These are phyloP conservation scores for Doris montereyensis DNA, from an alignment of 2,888 invertebrate species.

Conservation along the genomic window DNA sequence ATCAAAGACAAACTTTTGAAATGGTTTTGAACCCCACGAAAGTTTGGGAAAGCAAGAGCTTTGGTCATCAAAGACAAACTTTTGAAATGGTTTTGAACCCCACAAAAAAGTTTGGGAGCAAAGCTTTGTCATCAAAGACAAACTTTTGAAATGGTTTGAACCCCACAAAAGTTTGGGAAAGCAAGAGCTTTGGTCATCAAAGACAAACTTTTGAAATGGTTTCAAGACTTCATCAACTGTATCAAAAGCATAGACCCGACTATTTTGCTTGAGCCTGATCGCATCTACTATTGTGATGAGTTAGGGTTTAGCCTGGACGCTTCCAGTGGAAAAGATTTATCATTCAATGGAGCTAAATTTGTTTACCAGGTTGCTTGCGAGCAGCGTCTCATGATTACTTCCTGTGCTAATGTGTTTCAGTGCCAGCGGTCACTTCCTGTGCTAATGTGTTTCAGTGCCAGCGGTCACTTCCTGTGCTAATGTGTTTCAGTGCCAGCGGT, in stretches of 20 bases:
- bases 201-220: background rate
- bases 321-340: background rate
- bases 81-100: background rate
- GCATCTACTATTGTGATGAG: slow-evolving; percentile 18
- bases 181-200: background rate
- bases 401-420: no score
- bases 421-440: no score
- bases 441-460: no score
- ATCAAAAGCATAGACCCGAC: slow-evolving; percentile 3
- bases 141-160: background rate
- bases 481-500: slow-evolving; percentile 6
- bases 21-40: background rate
- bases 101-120: background rate
- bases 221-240: background rate
- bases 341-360: background rate
- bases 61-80: no score
- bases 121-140: background rate
- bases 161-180: background rate
- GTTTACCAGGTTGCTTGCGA: slow-evolving; percentile 20
- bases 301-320: slow-evolving; percentile 4
- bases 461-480: no score
- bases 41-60: background rate
- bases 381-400: slow-evolving; percentile 11
- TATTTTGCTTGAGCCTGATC: background rate
- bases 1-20: no score